Conservation (phyloP, 2,888 invertebrate genomes). For the Prionchulus punctatus region DNA sequence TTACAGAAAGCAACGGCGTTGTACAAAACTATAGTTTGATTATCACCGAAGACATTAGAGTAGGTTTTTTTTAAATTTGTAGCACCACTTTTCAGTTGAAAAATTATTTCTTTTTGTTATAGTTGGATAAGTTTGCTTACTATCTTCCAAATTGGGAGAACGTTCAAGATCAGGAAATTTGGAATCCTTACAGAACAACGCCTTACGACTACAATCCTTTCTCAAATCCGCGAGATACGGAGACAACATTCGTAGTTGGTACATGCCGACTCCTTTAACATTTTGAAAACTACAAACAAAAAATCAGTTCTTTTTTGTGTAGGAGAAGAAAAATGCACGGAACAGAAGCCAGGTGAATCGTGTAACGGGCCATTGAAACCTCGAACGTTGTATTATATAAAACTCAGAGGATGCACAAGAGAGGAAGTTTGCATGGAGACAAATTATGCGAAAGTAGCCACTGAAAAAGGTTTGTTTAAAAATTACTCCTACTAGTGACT, state of each 20-base stretch:
- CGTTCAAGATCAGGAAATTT: constrained; percentile 6
- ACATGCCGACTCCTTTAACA: background rate
- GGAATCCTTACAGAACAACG: constrained; percentile 9
- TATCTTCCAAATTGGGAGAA: constrained; percentile 6
- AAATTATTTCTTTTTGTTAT: constrained; percentile 2
- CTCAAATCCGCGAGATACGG: background rate
- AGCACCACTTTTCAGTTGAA: background rate
- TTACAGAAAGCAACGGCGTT: constrained; percentile 7
- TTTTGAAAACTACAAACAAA: background rate
- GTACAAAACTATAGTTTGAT: constrained; percentile 4
- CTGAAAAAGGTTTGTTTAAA: background rate
- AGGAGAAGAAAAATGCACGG: constrained; percentile 4
- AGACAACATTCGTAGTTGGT: background rate
- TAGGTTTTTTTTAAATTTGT: background rate
- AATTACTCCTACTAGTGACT: too few species aligned
- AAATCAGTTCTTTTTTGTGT: background rate
- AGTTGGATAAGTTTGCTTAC: constrained; percentile 7
- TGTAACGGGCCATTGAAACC: constrained; percentile 12
- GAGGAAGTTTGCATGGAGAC: constrained; percentile 11
- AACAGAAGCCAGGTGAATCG: background rate
- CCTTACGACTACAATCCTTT: constrained; percentile 5
- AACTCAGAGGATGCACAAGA: constrained; percentile 9
- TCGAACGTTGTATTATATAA: constrained; percentile 5
- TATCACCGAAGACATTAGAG: constrained; percentile 6
- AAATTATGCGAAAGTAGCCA: constrained; percentile 5